Percentiles rank a stretch among this genome's conserved stretches.
Evolutionary conservation across 2,888 invertebrate genomes (phyloP).

Genomic region (Mythimna vitellina): DNA sequence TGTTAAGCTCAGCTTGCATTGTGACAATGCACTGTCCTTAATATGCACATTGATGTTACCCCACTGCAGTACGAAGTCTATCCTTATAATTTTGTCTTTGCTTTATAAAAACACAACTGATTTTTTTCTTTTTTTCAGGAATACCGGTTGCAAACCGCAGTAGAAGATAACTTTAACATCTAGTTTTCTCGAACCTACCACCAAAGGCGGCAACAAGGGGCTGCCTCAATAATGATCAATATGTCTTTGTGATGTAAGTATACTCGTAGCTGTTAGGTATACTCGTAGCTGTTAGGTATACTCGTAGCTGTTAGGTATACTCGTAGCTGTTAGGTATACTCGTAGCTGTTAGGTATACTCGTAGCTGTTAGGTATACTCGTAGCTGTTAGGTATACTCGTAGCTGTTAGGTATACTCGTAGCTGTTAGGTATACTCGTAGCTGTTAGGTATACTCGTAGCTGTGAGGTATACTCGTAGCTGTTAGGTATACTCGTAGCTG

Average conservation of each 20-base stretch:
- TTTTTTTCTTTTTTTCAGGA: not conserved
- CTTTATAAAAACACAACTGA: not conserved
- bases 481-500: too few relatives aligned
- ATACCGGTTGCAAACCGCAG: not conserved
- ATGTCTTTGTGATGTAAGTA: constrained; percentile 1
- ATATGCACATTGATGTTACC: too few relatives aligned
- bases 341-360: not conserved
- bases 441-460: too few relatives aligned
- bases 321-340: not conserved
- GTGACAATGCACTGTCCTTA: too few relatives aligned
- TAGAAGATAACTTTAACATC: not conserved
- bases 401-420: not conserved
- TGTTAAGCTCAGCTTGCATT: too few relatives aligned
- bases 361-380: not conserved
- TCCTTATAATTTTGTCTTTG: not conserved
- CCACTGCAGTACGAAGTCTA: not conserved
- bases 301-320: not conserved
- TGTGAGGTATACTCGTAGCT: not conserved
- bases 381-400: not conserved
- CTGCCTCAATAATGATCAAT: not conserved
- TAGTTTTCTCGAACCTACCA: not conserved
- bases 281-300: not conserved
- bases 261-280: not conserved
- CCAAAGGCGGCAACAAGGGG: not conserved
- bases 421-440: not conserved